phyloP scores from a whole-genome alignment of 37 sponge, comb jelly and placozoan genomes.

The Bolinopsis microptera region DNA sequence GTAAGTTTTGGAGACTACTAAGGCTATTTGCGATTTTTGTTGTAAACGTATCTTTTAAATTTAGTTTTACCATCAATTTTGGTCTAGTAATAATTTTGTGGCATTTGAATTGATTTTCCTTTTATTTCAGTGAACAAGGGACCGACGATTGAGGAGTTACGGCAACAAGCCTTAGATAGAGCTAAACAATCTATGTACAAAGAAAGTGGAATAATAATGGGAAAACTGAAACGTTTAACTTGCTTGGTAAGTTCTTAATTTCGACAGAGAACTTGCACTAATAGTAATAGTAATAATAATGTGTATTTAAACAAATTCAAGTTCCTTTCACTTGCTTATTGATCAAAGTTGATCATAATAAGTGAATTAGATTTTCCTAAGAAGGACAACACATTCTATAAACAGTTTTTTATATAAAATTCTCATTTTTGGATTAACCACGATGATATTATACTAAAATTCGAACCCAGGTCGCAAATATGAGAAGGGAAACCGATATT shows the following conservation, averaged over 20 bases:
- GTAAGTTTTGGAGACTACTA: background rate
- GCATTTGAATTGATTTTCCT: background rate
- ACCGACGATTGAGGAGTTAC: slow-evolving; percentile 29
- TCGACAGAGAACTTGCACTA: background rate
- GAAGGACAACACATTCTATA: too few species aligned
- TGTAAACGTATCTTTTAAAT: too few species aligned
- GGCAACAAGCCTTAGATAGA: slow-evolving; percentile 22
- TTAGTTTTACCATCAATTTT: too few species aligned
- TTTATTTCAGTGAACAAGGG: slow-evolving; percentile 25
- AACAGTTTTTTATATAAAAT: too few species aligned
- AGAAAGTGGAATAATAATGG: slow-evolving; percentile 16
- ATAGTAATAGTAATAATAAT: background rate
- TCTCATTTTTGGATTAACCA: too few species aligned
- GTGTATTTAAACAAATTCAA: too few species aligned
- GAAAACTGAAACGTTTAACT: slow-evolving; percentile 5
- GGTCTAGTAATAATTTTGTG: too few species aligned
- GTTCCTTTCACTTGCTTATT: background rate
- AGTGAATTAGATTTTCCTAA: too few species aligned
- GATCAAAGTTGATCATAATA: too few species aligned
- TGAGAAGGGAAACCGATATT: slow-evolving; percentile 32
- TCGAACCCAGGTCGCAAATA: slow-evolving; percentile 44
- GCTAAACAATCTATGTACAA: slow-evolving; percentile 36
- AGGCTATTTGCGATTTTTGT: too few species aligned
- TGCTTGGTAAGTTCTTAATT: slow-evolving; percentile 8
- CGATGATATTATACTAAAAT: too few species aligned